Conservation (phyloP, 2,888 invertebrate species). For the Pogonocherus hispidulus region DNA sequence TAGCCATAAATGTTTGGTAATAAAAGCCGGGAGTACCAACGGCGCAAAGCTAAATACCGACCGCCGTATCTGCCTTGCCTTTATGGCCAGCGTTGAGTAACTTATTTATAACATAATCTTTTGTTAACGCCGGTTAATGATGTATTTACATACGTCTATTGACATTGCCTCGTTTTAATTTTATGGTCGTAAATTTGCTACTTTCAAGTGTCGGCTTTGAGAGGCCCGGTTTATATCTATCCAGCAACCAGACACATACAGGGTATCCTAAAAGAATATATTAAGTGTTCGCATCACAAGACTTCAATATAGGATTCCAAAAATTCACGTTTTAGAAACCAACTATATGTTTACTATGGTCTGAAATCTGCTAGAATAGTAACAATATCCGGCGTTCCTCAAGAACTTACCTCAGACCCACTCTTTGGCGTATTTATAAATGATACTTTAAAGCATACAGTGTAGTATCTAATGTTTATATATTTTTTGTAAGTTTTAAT, state of each 20-base stretch:
- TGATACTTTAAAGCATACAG: too few species aligned
- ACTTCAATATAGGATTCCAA: too few species aligned
- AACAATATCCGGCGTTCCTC: too few species aligned
- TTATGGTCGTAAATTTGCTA: slow-evolving; percentile 32
- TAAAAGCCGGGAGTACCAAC: slow-evolving; percentile 51
- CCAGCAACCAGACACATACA: not conserved
- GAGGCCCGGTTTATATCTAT: not conserved
- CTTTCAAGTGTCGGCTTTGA: slow-evolving; percentile 31
- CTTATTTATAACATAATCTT: slow-evolving; percentile 55
- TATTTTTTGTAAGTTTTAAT: too few species aligned
- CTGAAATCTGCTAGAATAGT: too few species aligned
- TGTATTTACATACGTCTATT: slow-evolving; percentile 50
- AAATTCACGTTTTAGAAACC: too few species aligned
- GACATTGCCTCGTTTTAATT: slow-evolving; percentile 43
- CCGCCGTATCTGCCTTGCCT: slow-evolving; percentile 39
- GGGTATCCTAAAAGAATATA: not conserved
- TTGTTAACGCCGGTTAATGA: slow-evolving; percentile 52
- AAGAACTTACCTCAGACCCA: too few species aligned
- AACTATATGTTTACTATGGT: too few species aligned
- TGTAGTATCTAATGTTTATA: too few species aligned
- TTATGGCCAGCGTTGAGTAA: slow-evolving; percentile 47
- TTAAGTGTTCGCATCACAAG: too few species aligned
- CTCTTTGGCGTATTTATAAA: too few species aligned
- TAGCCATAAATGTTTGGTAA: slow-evolving; percentile 59
- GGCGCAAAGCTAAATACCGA: slow-evolving; percentile 41